These are phyloP conservation scores for Cercopithecus mona DNA, from an alignment of 2,113 vertebrate genomes.

Conservation along the genomic window DNA sequence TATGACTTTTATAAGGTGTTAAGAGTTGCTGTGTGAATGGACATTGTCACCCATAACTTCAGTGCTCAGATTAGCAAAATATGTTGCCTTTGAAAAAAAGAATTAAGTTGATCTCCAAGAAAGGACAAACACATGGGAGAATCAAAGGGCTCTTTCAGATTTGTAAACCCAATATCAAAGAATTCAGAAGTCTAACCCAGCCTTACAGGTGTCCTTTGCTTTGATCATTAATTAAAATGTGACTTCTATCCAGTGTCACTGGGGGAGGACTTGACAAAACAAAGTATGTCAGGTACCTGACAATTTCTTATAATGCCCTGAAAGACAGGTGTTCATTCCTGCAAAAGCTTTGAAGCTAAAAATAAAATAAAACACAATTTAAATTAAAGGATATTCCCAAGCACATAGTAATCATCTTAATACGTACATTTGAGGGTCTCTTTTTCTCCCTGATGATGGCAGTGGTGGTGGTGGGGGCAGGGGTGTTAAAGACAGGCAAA, in stretches of 20 bases:
- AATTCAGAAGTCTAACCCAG: conserved; percentile 75
- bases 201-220: conserved; percentile 84
- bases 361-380: conserved; percentile 87
- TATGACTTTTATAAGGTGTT: background rate
- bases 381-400: conserved; percentile 88
- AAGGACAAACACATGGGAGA: conserved; percentile 72
- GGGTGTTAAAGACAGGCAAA: conserved; percentile 77
- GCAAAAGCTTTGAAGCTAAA: conserved; percentile 88
- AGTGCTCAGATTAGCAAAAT: conserved; percentile 38
- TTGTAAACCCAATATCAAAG: conserved; percentile 70
- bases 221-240: conserved; percentile 88
- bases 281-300: conserved; percentile 82
- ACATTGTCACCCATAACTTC: background rate
- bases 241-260: conserved; percentile 84
- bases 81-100: conserved; percentile 54
- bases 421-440: conserved; percentile 79
- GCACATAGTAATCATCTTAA: conserved; percentile 89
- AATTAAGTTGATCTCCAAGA: conserved; percentile 82
- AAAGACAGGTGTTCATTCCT: conserved; percentile 90
- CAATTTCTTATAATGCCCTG: conserved; percentile 84
- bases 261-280: conserved; percentile 85
- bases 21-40: background rate
- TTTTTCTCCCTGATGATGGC: conserved; percentile 60
- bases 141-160: conserved; percentile 68
- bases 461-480: background rate